These are phyloP conservation scores for Drosophila littoralis DNA, from an alignment of 1,140 invertebrate genomes.

Conservation along the genomic window DNA sequence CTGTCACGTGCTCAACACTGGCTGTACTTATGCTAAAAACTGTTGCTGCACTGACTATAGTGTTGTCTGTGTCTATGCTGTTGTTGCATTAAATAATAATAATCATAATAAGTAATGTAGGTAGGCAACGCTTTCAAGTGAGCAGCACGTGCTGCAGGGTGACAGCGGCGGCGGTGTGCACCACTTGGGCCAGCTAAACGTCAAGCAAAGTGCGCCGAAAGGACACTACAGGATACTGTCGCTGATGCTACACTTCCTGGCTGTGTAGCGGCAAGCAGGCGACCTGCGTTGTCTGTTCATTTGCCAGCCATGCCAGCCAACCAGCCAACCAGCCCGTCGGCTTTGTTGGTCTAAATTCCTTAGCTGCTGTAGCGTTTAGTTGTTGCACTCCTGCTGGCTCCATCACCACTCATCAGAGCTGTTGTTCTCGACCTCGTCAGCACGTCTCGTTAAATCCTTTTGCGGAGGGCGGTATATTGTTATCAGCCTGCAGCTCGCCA, in stretches of 20 bases:
- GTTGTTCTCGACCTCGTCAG: slow-evolving; percentile 39
- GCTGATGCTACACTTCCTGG: slow-evolving; percentile 79
- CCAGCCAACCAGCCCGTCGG: slow-evolving; percentile 24
- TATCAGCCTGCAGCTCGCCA: slow-evolving; percentile 38
- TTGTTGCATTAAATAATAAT: slow-evolving; percentile 78
- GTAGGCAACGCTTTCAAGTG: slow-evolving; percentile 57
- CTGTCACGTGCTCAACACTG: slow-evolving; percentile 46
- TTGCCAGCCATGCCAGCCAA: slow-evolving; percentile 14
- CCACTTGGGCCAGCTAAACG: slow-evolving; percentile 67
- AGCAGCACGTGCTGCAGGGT: slow-evolving; percentile 47
- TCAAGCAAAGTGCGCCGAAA: slow-evolving; percentile 77
- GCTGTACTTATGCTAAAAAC: slow-evolving; percentile 33
- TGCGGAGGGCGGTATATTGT: slow-evolving; percentile 28
- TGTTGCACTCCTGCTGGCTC: slow-evolving; percentile 49
- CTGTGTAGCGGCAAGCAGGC: slow-evolving; percentile 31
- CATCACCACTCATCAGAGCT: slow-evolving; percentile 44
- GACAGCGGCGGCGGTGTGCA: slow-evolving; percentile 3
- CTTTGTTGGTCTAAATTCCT: slow-evolving; percentile 72
- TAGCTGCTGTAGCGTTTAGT: slow-evolving; percentile 60
- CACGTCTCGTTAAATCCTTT: slow-evolving; percentile 48
- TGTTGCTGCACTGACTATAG: slow-evolving; percentile 51
- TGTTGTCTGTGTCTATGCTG: slow-evolving; percentile 49
- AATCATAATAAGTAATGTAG: slow-evolving; percentile 80
- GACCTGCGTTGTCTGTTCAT: slow-evolving; percentile 44
- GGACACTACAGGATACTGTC: slow-evolving; percentile 78